Base-by-base conservation (phyloP, 2,888 invertebrate species). In the Zelleria hepariella region DNA sequence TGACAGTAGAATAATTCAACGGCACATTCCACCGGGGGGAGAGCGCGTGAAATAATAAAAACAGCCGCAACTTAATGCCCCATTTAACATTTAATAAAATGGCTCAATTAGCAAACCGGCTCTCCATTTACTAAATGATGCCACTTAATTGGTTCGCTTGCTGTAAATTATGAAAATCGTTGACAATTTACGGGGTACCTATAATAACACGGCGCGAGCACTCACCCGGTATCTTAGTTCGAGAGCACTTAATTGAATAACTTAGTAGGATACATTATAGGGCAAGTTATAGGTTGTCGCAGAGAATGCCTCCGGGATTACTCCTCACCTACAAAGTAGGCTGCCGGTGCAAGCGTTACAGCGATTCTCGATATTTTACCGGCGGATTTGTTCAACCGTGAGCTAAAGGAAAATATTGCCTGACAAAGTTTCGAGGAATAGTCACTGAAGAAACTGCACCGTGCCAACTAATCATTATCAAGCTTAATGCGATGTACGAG, bases 151-250 rank as follows among this genome's bases (percentile, higher is more conserved):
- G 67, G 57, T 63, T 62, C 61, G 58, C 59, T 62, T 52, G 54
- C 48, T 49, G 65, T 72, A 70, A 74, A 74, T 78, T 77, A 80
- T 76, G 74, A 75, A 77, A 75, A 79, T 76, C 62, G 69, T 69
- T 68, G 66, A 67, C 69, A 73, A 72, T 75, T 73, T 74, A 71
- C 68, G 65, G 67, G 63, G 61, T 64, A 63, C 62, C n/a, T n/a
- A n/a, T n/a, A n/a, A n/a, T n/a, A 64, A 60, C 60, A 58, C 62
- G 65, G 58, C 62, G 65, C 63, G 61, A 18, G 25, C 25, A 64
- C 59, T 62, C 18, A 27, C 26, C 32, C 32, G 18, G 21, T 26
- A 27, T 61, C 62, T 61, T 59, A 60, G 59, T 58, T 58, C 52
- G 58, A 62, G 49, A 62, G 58, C 61, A 61, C 61, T 42, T 61